phyloP scores from a whole-genome alignment of 2,113 vertebrate species.

The Apodemus speciosus region DNA sequence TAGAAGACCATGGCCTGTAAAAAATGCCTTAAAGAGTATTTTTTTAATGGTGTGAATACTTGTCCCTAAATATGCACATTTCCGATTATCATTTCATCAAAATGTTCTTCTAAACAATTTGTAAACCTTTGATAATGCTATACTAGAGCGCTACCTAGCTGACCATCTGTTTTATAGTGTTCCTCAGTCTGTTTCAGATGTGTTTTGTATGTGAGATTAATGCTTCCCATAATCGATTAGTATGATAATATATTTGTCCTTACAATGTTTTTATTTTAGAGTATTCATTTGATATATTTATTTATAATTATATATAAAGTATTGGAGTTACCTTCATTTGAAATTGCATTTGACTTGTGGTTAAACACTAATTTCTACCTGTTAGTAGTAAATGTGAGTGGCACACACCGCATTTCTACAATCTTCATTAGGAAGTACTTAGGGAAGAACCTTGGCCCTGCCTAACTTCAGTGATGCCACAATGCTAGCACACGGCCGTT shows the following conservation, averaged over 20 bases:
- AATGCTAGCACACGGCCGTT: slow-evolving; percentile 18
- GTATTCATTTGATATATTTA: background rate
- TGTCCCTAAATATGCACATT: background rate
- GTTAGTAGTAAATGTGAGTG: slow-evolving; percentile 17
- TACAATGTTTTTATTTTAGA: slow-evolving; percentile 39
- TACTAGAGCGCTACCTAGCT: background rate
- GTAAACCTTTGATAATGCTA: background rate
- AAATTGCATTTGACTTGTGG: background rate
- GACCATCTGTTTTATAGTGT: background rate
- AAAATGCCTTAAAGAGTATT: slow-evolving; percentile 1
- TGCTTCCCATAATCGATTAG: slow-evolving; percentile 14
- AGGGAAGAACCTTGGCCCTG: background rate
- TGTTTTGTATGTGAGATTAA: slow-evolving; percentile 31
- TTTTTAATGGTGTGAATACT: slow-evolving; percentile 2
- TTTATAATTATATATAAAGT: slow-evolving; percentile 2
- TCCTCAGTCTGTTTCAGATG: slow-evolving; percentile 1
- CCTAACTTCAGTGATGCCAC: background rate
- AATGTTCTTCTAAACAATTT: background rate
- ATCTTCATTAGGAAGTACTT: slow-evolving; percentile 36
- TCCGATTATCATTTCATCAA: slow-evolving; percentile 27
- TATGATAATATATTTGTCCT: background rate
- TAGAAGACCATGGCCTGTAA: background rate
- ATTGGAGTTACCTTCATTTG: slow-evolving; percentile 7
- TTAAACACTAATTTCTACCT: slow-evolving; percentile 50
- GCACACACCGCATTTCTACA: background rate